These are phyloP conservation scores for Dascyllus trimaculatus DNA, from an alignment of 2,113 vertebrate genomes.

Conservation along the genomic window DNA sequence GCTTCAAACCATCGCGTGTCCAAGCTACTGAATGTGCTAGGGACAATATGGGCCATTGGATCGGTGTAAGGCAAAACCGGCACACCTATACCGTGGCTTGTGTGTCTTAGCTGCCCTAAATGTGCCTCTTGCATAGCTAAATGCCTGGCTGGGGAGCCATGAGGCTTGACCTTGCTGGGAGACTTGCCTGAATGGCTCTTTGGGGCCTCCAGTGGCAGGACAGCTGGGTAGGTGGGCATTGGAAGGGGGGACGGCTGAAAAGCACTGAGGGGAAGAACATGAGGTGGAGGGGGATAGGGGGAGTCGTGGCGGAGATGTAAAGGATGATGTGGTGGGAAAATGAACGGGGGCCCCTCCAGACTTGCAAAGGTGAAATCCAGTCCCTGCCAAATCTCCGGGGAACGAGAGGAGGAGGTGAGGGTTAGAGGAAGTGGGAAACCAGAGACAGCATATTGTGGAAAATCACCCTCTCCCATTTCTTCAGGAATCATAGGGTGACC, in stretches of 20 bases:
- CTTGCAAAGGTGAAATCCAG: conserved; percentile 93
- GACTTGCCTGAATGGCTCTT: conserved; percentile 92
- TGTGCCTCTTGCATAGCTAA: conserved; percentile 96
- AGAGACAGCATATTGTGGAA: conserved; percentile 89
- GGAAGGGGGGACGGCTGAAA: conserved; percentile 91
- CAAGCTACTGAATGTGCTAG: conserved; percentile 94
- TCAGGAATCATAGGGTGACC: conserved; percentile 95
- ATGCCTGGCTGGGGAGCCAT: conserved; percentile 92
- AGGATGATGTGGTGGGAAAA: conserved; percentile 91
- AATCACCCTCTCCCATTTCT: conserved; percentile 91
- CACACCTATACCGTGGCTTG: conserved; percentile 97
- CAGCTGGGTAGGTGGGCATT: conserved; percentile 93
- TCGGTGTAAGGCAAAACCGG: conserved; percentile 99
- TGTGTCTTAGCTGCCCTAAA: conserved; percentile 99
- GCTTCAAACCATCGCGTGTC: conserved; percentile 98
- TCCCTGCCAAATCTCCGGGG: conserved; percentile 95
- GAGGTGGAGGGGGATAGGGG: conserved; percentile 84
- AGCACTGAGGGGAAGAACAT: conserved; percentile 90
- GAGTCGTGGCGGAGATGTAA: conserved; percentile 88
- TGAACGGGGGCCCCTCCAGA: conserved; percentile 92
- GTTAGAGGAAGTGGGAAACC: conserved; percentile 95
- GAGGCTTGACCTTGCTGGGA: conserved; percentile 90
- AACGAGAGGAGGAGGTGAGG: conserved; percentile 92
- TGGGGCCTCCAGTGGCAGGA: conserved; percentile 93
- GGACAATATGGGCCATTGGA: conserved; percentile 91